Conservation (phyloP, 2,797 vertebrate species). For the Numenius phaeopus region DNA sequence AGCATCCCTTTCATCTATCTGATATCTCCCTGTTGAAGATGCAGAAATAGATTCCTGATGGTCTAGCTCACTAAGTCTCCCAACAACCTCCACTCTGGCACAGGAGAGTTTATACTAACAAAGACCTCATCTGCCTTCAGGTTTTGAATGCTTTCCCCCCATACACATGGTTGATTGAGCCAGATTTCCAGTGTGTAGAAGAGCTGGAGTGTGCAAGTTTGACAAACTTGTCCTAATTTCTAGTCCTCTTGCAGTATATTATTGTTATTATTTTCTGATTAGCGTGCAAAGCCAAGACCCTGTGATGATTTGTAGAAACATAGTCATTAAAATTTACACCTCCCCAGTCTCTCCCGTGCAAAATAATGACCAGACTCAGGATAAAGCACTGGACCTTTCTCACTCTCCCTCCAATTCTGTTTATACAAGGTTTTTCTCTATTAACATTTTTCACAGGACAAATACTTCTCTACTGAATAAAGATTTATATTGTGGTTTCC, state of each 20-base stretch:
- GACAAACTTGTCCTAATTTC: background rate
- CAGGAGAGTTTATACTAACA: background rate
- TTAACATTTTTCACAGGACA: slow-evolving; percentile 23
- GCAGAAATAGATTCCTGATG: background rate
- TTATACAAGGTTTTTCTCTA: background rate
- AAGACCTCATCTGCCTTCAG: background rate
- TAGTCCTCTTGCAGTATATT: background rate
- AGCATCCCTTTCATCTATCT: slow-evolving; percentile 30
- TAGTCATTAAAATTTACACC: background rate
- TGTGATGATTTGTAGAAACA: background rate
- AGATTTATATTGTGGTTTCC: slow-evolving; percentile 48
- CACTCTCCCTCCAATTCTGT: background rate
- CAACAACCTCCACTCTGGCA: background rate
- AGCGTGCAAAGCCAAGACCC: background rate
- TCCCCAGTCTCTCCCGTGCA: background rate
- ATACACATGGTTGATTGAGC: background rate
- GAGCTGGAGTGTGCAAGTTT: background rate
- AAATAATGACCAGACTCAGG: background rate
- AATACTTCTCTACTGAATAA: background rate
- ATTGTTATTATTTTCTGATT: background rate
- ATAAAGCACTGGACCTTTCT: background rate
- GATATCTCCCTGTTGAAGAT: background rate
- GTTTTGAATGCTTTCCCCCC: background rate
- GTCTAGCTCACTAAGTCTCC: background rate
- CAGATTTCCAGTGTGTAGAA: background rate